Evolutionary conservation across 2,888 invertebrate species (phyloP).

Genomic region (Drosophila diplacantha): DNA sequence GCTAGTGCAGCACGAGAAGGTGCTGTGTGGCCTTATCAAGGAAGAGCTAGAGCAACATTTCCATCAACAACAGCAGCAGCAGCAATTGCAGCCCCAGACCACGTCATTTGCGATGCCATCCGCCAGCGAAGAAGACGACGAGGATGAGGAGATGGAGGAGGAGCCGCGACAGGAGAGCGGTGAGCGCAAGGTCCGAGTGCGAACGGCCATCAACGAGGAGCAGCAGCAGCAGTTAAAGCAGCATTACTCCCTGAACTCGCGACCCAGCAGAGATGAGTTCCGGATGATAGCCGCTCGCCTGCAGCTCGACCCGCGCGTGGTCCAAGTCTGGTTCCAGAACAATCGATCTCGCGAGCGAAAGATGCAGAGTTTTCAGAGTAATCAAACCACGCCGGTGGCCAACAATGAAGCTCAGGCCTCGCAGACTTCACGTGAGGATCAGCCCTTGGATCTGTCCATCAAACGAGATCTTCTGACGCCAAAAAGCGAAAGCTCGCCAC

Average conservation of each 20-base stretch:
- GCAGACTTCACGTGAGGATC: slow-evolving; percentile 79
- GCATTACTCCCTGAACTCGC: slow-evolving; percentile 92
- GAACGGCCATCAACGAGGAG: slow-evolving; percentile 96
- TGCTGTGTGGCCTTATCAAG: slow-evolving; percentile 79
- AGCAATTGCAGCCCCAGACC: slow-evolving; percentile 32
- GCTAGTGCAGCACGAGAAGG: slow-evolving; percentile 86
- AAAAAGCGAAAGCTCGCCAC: slow-evolving; percentile 78
- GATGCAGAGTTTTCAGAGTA: slow-evolving; percentile 77
- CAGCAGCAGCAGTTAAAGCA: slow-evolving; percentile 93
- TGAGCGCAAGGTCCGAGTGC: slow-evolving; percentile 88
- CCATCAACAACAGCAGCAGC: slow-evolving; percentile 55
- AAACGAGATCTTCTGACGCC: slow-evolving; percentile 82
- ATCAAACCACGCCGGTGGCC: slow-evolving; percentile 20
- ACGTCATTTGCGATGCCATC: slow-evolving; percentile 72
- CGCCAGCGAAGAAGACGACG: slow-evolving; percentile 78
- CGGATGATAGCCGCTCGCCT: slow-evolving; percentile 89
- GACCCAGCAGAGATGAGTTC: slow-evolving; percentile 96
- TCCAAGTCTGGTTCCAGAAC: slow-evolving; percentile 98
- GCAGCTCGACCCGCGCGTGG: slow-evolving; percentile 87
- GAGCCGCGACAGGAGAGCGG: slow-evolving; percentile 79
- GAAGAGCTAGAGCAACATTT: slow-evolving; percentile 78
- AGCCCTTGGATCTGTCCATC: slow-evolving; percentile 94
- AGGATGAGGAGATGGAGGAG: slow-evolving; percentile 57
- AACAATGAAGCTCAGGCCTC: slow-evolving; percentile 11
- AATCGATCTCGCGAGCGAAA: slow-evolving; percentile 92